Percentiles rank a stretch among this genome's conserved stretches.
These are phyloP conservation scores for Andricus grossulariae DNA, from an alignment of 1,140 invertebrate genomes.

Conservation along the genomic window DNA sequence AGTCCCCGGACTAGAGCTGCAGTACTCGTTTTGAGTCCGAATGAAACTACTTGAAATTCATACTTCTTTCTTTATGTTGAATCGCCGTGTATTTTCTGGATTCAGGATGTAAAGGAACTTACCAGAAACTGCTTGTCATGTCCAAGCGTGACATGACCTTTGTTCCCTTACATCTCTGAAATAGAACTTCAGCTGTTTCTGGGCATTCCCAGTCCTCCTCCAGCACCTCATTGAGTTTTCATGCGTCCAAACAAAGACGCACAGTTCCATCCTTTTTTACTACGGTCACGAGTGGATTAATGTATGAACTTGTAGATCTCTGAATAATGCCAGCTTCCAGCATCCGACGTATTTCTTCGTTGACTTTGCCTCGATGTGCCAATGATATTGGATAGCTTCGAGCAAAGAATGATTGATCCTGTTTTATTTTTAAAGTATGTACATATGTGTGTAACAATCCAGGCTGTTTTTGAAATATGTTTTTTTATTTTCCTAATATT, in stretches of 20 bases:
- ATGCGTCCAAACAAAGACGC: slow-evolving; percentile 55
- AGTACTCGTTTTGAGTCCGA: slow-evolving; percentile 49
- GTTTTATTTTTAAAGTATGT: background rate
- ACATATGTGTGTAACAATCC: background rate
- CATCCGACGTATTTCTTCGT: too few relatives aligned
- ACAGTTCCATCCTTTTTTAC: slow-evolving; percentile 46
- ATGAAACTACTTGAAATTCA: slow-evolving; percentile 56
- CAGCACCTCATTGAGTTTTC: slow-evolving; percentile 59
- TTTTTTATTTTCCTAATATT: background rate
- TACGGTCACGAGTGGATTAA: slow-evolving; percentile 57
- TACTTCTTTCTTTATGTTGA: slow-evolving; percentile 57
- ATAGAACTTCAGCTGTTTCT: too few relatives aligned
- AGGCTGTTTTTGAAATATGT: background rate
- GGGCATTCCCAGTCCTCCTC: slow-evolving; percentile 47
- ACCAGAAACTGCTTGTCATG: slow-evolving; percentile 59
- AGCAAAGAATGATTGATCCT: background rate
- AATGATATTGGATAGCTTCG: slow-evolving; percentile 31
- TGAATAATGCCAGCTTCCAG: slow-evolving; percentile 55
- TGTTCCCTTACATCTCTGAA: too few relatives aligned
- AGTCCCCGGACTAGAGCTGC: slow-evolving; percentile 40
- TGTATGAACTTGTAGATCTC: slow-evolving; percentile 50
- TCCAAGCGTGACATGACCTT: slow-evolving; percentile 58
- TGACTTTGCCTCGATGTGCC: slow-evolving; percentile 33
- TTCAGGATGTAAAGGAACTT: too few relatives aligned
- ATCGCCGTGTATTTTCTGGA: slow-evolving; percentile 58